Evolutionary conservation across 2,888 invertebrate species (phyloP).

Genomic region (Xestia rhomboidea): DNA sequence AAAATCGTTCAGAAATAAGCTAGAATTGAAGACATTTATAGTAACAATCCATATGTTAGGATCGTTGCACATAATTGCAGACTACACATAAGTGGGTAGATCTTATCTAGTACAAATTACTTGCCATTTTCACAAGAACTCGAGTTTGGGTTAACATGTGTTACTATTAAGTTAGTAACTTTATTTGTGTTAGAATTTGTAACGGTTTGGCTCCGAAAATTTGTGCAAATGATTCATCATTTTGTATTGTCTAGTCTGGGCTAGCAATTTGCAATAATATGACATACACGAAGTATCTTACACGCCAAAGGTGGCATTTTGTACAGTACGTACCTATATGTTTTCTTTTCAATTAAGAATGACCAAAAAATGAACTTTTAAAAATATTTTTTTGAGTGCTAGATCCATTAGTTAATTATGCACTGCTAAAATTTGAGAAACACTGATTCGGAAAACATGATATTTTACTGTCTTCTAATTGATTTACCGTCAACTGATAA

Average conservation of each 20-base stretch:
- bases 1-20: constrained; percentile 6
- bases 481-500: not conserved
- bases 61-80: constrained; percentile 35
- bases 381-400: not conserved
- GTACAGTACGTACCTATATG: not conserved
- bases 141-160: constrained; percentile 24
- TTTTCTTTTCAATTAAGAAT: not conserved
- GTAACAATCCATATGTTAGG: constrained; percentile 30
- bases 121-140: constrained; percentile 41
- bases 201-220: not conserved
- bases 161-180: constrained; percentile 13
- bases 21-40: constrained; percentile 20
- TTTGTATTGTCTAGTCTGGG: too few species aligned
- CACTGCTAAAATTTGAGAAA: not conserved
- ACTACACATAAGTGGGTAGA: constrained; percentile 25
- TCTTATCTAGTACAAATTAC: constrained; percentile 30
- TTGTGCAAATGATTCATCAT: not conserved
- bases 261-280: not conserved
- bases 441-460: not conserved
- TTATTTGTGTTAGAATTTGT: not conserved
- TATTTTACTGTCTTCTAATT: not conserved
- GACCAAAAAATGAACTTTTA: not conserved
- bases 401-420: too few species aligned
- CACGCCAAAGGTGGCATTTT: not conserved
- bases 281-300: too few species aligned